Base-by-base conservation (phyloP, 2,113 vertebrate genomes). In the Sorex fumeus region DNA sequence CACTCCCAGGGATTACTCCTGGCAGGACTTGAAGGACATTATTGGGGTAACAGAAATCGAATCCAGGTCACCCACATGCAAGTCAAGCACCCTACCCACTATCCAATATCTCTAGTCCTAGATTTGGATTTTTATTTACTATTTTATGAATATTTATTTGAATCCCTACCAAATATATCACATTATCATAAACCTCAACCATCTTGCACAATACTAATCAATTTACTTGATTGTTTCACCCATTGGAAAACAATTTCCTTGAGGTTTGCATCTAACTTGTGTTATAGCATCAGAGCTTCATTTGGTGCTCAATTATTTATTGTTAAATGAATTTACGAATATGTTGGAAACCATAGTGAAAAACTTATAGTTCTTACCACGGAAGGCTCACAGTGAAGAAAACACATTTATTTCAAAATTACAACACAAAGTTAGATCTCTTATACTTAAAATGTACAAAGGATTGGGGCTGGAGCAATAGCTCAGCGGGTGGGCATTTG, bases 181-280 rank as follows among this genome's bases (percentile, higher is more conserved):
- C 9, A 8, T 74, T 40, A 43, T 62, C 15, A 25, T 8, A 43
- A 50, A 10, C 25, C 53, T 77, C 67, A 83, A 84, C 10, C 30
- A 80, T 2, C 28, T 8, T 62, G 21, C 25, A 53, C 11, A 40
- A 28, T 36, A 70, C 79, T 85, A 79, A 43, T 90, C 70, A 70
- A 50, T 77, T 82, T 76, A 77, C 45, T 69, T 74, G 47, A 57
- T 50, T 87, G 6, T 36, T 79, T 79, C 10, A 0, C 40, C 30
- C 36, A 53, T 53, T 88, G 82, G 36, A 90, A 85, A 88, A 83
- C 83, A 90, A 86, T 88, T 76, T 93, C 0, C 34, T 70, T 71
- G 19, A 83, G 4, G 43, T 16, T 6, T 85, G 47, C 2, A n/a
- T 88, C 60, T 90, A 50, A 32, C 94, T 95, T 84, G 13, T n/a